A percentile compares a stretch with the other conserved stretches of the same genome.
Conservation (phyloP, 2,888 invertebrate species). For the Hemistola chrysoprasaria region DNA sequence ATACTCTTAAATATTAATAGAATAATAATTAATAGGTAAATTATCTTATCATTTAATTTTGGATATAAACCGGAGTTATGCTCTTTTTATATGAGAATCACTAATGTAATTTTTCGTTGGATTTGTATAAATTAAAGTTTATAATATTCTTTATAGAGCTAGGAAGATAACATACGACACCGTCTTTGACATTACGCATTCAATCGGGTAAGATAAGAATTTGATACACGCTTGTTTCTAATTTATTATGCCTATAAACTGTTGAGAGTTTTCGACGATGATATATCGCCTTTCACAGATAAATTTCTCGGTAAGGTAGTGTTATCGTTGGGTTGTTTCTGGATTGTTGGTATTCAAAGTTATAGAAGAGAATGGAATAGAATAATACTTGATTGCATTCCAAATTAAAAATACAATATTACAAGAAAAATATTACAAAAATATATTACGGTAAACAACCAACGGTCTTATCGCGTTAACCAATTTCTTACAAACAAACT, state of each 20-base stretch:
- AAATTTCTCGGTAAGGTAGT: constrained; percentile 21
- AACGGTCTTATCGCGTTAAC: too few species aligned
- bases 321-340: too few species aligned
- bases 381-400: too few species aligned
- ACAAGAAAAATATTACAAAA: too few species aligned
- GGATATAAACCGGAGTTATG: too few species aligned
- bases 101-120: constrained; percentile 15
- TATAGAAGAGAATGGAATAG: too few species aligned
- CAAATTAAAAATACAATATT: too few species aligned
- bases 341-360: too few species aligned
- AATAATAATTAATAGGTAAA: constrained; percentile 13
- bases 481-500: too few species aligned
- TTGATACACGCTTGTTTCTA: constrained; percentile 30
- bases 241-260: constrained; percentile 41
- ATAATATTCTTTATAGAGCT: constrained; percentile 24
- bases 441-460: too few species aligned
- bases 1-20: not conserved
- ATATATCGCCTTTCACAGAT: constrained; percentile 35
- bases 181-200: constrained; percentile 26
- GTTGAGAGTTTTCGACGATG: constrained; percentile 40
- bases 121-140: constrained; percentile 25
- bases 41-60: constrained; percentile 1
- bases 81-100: constrained; percentile 9
- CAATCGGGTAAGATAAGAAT: constrained; percentile 28
- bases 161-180: constrained; percentile 20